Base-by-base conservation (phyloP, 2,113 vertebrate species). In the Actenoides lindsayi region DNA sequence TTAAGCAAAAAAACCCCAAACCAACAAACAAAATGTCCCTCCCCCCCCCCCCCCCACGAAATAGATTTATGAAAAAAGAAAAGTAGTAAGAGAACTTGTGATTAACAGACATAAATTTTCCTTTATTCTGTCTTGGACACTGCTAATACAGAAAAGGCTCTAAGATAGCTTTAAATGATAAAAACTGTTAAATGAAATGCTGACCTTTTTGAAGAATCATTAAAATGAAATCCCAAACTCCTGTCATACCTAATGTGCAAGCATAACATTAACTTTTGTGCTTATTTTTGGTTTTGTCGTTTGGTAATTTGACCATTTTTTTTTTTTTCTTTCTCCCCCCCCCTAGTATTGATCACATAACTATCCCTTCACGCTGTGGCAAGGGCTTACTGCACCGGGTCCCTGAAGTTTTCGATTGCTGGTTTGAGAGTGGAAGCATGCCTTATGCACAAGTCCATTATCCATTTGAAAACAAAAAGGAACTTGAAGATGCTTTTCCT, bases 351-450 rank as follows among this genome's bases (percentile, higher is more conserved):
- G 99, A 99, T 94, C 75, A 86, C 30, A 94, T 99, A 86, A 98
- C 97, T 5, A 98, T 99, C 77, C 99, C 99, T 0, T 99, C 99
- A 0, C 98, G 98, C 65, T 90, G 98, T 28, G 99, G 99, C 51
- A 99, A 99, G 89, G 99, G 99, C 8, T 39, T 48, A 0, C 97
- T 99, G 94, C 98, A 62, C 44, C 98, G 99, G 14, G 77, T 99
- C 80, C 94, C 98, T 0, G 99, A 99, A 90, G 99, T 99, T 57
- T 99, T 99, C 16, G 99, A 99, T 97, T 99, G 99, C 97, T 99
- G 99, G 99, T 99, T 99, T 11, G 99, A 99, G 98, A 99, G 99
- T 2, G 99, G 99, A 84, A 99, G 99, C 98, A 99, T 99, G 99
- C 99, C 99, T 25, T 99, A 99, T 4, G 99, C 99, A 11, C 99